These are phyloP conservation scores for Gallinago solitaria DNA, from an alignment of 2,797 vertebrate species.

Conservation along the genomic window DNA sequence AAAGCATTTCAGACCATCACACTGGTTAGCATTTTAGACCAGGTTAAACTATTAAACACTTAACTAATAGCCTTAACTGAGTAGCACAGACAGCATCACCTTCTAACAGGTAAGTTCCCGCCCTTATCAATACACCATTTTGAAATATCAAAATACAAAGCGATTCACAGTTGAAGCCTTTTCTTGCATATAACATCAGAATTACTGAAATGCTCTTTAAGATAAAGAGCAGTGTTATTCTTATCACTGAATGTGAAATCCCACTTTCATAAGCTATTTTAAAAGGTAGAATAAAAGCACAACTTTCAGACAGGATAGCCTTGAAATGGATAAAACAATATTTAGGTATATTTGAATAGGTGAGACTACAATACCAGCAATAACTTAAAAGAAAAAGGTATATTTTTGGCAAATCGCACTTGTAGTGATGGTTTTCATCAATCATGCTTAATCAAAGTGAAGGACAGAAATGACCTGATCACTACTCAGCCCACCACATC, in stretches of 20 bases:
- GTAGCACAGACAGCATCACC: not conserved
- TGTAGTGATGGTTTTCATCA: slow-evolving; percentile 71
- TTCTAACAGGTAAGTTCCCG: not conserved
- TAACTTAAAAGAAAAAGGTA: slow-evolving; percentile 15
- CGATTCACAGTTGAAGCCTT: not conserved
- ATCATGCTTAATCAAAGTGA: slow-evolving; percentile 75
- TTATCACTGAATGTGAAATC: not conserved
- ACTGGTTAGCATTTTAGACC: not conserved
- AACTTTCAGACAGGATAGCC: not conserved
- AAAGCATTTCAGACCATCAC: not conserved
- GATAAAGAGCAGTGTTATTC: not conserved
- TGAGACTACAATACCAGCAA: not conserved
- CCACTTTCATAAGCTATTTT: not conserved
- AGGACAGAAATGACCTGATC: slow-evolving; percentile 72
- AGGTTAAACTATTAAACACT: not conserved
- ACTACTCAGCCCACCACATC: slow-evolving; percentile 74
- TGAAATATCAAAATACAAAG: not conserved
- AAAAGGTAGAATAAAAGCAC: not conserved
- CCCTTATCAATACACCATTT: not conserved
- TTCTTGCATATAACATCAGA: not conserved
- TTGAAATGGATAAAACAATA: not conserved
- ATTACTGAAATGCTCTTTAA: not conserved
- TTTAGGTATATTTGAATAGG: not conserved
- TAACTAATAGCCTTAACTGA: not conserved
- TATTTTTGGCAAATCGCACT: slow-evolving; percentile 74